Evolutionary conservation across 1,140 invertebrate genomes (phyloP).

Genomic region (Probaryconus sp.): DNA sequence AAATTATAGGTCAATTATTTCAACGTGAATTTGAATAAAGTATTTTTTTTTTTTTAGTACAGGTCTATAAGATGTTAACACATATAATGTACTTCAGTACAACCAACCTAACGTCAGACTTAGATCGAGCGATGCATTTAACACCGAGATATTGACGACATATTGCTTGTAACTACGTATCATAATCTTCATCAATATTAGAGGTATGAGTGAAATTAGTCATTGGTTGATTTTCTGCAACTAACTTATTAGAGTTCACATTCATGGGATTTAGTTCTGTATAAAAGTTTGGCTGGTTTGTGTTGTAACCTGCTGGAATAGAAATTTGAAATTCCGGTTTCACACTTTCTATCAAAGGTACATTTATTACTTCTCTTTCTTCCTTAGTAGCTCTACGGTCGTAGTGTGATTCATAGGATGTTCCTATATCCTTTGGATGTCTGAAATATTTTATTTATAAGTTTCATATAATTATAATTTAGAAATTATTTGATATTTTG

Average conservation of each 20-base stretch:
- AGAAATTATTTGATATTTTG: too few relatives aligned
- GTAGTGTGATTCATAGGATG: conserved; percentile 50
- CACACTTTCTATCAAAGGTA: conserved; percentile 17
- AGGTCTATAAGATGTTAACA: too few relatives aligned
- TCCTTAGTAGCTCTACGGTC: conserved; percentile 25
- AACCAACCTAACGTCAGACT: conserved; percentile 52
- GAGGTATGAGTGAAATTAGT: conserved; percentile 71
- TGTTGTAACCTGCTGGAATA: conserved; percentile 69
- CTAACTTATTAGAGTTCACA: conserved; percentile 49
- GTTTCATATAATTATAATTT: conserved; percentile 1
- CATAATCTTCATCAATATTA: conserved; percentile 76
- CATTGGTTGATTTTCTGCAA: conserved; percentile 63
- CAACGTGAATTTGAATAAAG: too few relatives aligned
- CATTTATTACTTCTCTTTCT: conserved; percentile 38
- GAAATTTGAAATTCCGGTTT: conserved; percentile 73
- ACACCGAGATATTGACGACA: conserved; percentile 7
- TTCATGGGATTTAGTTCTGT: conserved; percentile 73
- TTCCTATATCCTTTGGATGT: conserved; percentile 42
- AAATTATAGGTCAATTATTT: too few relatives aligned
- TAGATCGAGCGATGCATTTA: conserved; percentile 30
- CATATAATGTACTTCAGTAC: background rate
- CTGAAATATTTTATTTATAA: conserved; percentile 34
- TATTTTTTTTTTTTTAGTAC: too few relatives aligned
- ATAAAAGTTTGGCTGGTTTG: conserved; percentile 76
- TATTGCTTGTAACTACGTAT: conserved; percentile 71